Conservation (phyloP, 92 coral and sea anemone genomes). For the Nematostella vectensis region DNA sequence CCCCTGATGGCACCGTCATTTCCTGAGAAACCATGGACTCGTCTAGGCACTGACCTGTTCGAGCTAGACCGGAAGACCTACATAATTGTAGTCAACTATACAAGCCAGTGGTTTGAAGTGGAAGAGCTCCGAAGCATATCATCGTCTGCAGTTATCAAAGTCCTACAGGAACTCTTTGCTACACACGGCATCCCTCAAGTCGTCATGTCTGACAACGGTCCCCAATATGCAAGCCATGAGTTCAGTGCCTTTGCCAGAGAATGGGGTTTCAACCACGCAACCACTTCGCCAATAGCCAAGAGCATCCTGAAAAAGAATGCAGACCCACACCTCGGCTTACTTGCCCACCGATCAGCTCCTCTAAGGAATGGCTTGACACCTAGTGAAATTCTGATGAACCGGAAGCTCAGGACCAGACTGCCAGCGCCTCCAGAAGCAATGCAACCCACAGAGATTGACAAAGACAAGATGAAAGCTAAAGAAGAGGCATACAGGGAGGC, state of each 20-base stretch:
- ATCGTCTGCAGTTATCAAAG: conserved; percentile 7
- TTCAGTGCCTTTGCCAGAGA: conserved; percentile 4
- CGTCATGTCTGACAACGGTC: conserved; percentile 11
- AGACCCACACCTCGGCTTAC: conserved; percentile 11
- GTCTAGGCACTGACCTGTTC: no score
- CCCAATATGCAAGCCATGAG: conserved; percentile 13
- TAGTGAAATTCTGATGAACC: conserved; percentile 6
- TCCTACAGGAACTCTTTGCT: conserved; percentile 5
- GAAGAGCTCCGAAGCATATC: no score
- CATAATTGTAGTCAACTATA: no score
- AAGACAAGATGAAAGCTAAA: not conserved
- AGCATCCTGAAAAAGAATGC: conserved; percentile 5
- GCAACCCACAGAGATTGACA: not conserved
- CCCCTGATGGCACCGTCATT: conserved; percentile 42
- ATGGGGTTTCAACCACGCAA: conserved; percentile 3
- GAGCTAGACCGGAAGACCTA: no score
- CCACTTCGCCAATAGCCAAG: conserved; percentile 5
- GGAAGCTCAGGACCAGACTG: conserved; percentile 4
- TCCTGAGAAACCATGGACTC: no score
- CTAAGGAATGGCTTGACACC: conserved; percentile 10
- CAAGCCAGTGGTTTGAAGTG: no score
- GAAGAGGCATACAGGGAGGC: conserved; percentile 2
- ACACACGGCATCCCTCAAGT: conserved; percentile 8
- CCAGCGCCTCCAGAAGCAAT: not conserved
- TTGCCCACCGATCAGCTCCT: conserved; percentile 11